A percentile compares a stretch with the other conserved stretches of the same genome.
These are phyloP conservation scores for Cacatua alba DNA, from an alignment of 2,113 vertebrate species.

Conservation along the genomic window DNA sequence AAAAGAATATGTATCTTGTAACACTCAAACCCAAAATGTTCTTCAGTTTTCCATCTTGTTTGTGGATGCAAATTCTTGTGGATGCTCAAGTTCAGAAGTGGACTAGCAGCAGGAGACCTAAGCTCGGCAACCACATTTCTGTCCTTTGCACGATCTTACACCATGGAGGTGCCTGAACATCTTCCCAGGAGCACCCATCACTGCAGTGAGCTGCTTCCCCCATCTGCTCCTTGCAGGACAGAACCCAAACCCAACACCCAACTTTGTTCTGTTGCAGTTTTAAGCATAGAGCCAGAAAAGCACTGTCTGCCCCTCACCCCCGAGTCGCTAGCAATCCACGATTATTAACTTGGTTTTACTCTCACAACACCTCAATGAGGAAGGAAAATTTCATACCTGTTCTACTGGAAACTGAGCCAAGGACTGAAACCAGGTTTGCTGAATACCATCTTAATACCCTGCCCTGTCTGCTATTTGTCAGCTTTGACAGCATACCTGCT, in stretches of 20 bases:
- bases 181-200: background rate
- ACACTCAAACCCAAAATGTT: conserved; percentile 10
- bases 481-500: background rate
- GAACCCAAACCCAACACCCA: background rate
- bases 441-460: conserved; percentile 24
- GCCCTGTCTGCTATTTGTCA: conserved; percentile 29
- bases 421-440: background rate
- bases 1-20: background rate
- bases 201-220: background rate
- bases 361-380: background rate
- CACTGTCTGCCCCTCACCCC: background rate
- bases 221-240: background rate
- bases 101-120: background rate
- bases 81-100: background rate
- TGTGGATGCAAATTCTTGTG: background rate
- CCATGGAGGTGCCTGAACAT: background rate
- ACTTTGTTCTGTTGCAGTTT: background rate
- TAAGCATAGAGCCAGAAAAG: background rate
- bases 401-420: conserved; percentile 41
- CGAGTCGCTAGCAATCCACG: background rate
- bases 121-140: background rate
- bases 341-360: conserved; percentile 7
- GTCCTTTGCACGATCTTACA: background rate
- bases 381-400: conserved; percentile 54
- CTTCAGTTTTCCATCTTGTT: background rate